Percentiles rank a stretch among this genome's conserved stretches.
These are phyloP conservation scores for Gallinago stenura DNA, from an alignment of 2,797 vertebrate species.

Conservation along the genomic window DNA sequence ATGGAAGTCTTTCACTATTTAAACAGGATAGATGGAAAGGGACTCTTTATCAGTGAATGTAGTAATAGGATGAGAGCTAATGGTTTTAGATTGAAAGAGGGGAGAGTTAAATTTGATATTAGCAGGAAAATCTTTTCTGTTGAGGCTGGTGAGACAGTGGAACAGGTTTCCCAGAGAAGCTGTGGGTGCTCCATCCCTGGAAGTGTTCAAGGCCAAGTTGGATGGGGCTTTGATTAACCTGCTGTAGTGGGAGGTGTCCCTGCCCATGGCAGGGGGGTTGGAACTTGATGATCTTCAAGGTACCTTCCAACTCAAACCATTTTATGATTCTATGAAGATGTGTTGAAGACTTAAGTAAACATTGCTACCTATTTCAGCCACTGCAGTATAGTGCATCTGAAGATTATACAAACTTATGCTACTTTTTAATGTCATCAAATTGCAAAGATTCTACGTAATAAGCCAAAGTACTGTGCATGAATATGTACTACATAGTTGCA, in stretches of 20 bases:
- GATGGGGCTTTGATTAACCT: neutral
- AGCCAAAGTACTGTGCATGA: neutral
- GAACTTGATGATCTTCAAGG: neutral
- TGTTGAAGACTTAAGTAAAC: neutral
- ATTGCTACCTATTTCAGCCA: neutral
- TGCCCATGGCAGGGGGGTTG: neutral
- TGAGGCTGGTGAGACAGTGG: neutral
- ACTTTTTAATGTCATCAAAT: neutral
- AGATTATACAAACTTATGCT: neutral
- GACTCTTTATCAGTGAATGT: neutral
- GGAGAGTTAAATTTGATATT: neutral
- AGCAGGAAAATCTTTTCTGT: neutral
- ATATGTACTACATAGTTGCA: accelerated
- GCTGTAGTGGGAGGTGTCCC: neutral
- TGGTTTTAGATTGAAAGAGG: neutral
- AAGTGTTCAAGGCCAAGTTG: neutral
- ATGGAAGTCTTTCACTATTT: neutral
- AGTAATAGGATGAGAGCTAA: neutral
- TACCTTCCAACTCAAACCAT: neutral
- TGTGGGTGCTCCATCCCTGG: neutral
- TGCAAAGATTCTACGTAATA: neutral
- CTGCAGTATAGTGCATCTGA: neutral
- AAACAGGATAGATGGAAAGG: neutral
- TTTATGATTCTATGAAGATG: neutral
- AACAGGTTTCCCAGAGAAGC: neutral